Conservation (phyloP, 2,888 invertebrate genomes). For the Stegana nigrithorax region DNA sequence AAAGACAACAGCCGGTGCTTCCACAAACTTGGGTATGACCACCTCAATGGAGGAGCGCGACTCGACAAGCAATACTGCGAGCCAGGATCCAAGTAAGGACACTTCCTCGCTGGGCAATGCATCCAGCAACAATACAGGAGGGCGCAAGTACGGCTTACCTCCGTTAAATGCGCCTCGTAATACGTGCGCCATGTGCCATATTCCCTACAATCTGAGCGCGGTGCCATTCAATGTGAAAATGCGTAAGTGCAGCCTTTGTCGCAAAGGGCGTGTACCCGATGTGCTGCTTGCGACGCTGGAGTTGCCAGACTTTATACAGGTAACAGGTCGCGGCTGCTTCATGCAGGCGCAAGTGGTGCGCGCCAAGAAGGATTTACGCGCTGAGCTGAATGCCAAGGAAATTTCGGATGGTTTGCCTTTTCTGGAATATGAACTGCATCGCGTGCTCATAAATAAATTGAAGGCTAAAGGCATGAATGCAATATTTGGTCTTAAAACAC, state of each 20-base stretch:
- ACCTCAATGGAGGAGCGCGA: conserved; percentile 71
- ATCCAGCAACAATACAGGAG: conserved; percentile 32
- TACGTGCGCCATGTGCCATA: conserved; percentile 74
- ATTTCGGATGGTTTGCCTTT: conserved; percentile 96
- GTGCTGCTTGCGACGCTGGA: conserved; percentile 91
- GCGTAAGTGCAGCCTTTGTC: conserved; percentile 79
- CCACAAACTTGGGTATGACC: conserved; percentile 59
- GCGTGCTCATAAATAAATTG: conserved; percentile 88
- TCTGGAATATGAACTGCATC: conserved; percentile 94
- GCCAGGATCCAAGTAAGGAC: conserved; percentile 42
- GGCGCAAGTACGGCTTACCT: conserved; percentile 45
- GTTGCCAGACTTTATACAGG: conserved; percentile 80
- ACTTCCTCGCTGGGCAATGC: conserved; percentile 42
- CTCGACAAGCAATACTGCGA: conserved; percentile 33
- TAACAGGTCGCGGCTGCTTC: conserved; percentile 76
- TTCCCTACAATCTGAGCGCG: conserved; percentile 82
- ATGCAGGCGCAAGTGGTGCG: conserved; percentile 82
- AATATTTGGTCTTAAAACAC: conserved; percentile 86
- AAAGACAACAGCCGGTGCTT: conserved; percentile 36
- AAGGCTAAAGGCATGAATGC: conserved; percentile 96
- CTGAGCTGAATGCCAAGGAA: conserved; percentile 90
- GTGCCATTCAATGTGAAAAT: conserved; percentile 81
- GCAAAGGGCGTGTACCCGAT: conserved; percentile 88
- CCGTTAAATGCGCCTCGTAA: conserved; percentile 42
- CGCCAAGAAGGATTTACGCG: conserved; percentile 80